Percentiles rank a stretch among this genome's conserved stretches.
Evolutionary conservation across 2,888 invertebrate species (phyloP).

Genomic region (Papilio gigon): DNA sequence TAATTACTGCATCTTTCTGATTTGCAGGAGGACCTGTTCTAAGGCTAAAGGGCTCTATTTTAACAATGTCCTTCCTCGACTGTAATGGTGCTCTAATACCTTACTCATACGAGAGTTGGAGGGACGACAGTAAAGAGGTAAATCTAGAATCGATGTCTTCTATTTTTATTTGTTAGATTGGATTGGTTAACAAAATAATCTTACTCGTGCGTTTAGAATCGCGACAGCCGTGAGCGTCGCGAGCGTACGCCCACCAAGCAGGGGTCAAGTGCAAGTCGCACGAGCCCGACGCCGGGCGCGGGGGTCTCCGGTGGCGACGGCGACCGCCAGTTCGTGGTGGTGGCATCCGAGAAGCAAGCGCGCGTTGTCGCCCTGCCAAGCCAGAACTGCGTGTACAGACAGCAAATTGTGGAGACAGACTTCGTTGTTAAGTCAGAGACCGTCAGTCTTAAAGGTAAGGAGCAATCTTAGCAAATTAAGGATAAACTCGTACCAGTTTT

Average conservation of each 20-base stretch:
- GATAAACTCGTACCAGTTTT: too few relatives aligned
- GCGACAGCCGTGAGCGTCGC: slow-evolving; percentile 68
- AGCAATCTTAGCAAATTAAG: too few relatives aligned
- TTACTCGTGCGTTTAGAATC: not conserved
- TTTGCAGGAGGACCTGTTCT: slow-evolving; percentile 95
- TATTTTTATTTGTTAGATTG: not conserved
- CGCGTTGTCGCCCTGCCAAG: slow-evolving; percentile 96
- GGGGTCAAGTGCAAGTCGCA: slow-evolving; percentile 84
- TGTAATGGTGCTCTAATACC: slow-evolving; percentile 96
- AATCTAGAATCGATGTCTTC: slow-evolving; percentile 49
- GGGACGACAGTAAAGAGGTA: slow-evolving; percentile 90
- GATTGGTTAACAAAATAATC: not conserved
- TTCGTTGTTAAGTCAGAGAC: slow-evolving; percentile 97
- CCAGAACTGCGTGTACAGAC: slow-evolving; percentile 96
- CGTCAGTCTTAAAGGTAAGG: slow-evolving; percentile 94
- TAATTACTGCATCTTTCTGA: not conserved
- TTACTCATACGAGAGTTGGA: slow-evolving; percentile 95
- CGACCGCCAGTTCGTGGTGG: slow-evolving; percentile 95
- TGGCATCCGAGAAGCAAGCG: slow-evolving; percentile 97
- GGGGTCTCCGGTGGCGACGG: slow-evolving; percentile 68
- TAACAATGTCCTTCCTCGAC: slow-evolving; percentile 98
- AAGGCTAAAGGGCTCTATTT: slow-evolving; percentile 96
- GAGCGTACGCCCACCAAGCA: slow-evolving; percentile 85
- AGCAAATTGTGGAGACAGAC: slow-evolving; percentile 95
- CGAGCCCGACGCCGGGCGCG: slow-evolving; percentile 86